Conservation (phyloP, 2,888 invertebrate genomes). For the Serripes groenlandicus region DNA sequence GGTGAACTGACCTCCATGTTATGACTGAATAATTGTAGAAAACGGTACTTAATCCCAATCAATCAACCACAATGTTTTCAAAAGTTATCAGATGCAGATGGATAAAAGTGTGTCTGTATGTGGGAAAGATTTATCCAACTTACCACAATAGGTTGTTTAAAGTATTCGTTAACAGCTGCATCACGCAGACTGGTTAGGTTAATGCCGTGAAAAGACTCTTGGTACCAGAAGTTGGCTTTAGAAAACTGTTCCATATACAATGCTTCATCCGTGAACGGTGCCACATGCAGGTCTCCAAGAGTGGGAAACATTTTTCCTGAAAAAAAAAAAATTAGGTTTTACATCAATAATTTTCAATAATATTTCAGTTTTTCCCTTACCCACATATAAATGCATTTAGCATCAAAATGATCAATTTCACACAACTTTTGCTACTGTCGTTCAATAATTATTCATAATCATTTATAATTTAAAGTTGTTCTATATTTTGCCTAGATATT, state of each 20-base stretch:
- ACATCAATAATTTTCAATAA: too few relatives aligned
- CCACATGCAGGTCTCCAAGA: slow-evolving; percentile 98
- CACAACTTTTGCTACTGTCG: too few relatives aligned
- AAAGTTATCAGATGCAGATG: too few relatives aligned
- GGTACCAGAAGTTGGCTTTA: slow-evolving; percentile 99
- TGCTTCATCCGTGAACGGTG: slow-evolving; percentile 99
- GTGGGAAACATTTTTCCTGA: slow-evolving; percentile 98
- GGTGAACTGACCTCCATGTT: too few relatives aligned
- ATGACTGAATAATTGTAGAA: not conserved
- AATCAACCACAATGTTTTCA: not conserved
- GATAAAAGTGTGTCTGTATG: too few relatives aligned
- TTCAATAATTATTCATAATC: too few relatives aligned
- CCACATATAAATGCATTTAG: too few relatives aligned
- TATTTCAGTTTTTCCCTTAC: too few relatives aligned
- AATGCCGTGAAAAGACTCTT: slow-evolving; percentile 98
- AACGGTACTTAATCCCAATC: not conserved
- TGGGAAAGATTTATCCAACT: slow-evolving; percentile 74
- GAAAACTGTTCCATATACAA: slow-evolving; percentile 99
- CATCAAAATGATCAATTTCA: too few relatives aligned
- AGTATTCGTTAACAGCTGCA: slow-evolving; percentile 98
- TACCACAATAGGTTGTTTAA: slow-evolving; percentile 97
- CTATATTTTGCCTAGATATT: too few relatives aligned
- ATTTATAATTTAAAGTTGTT: too few relatives aligned
- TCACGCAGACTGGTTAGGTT: slow-evolving; percentile 96
- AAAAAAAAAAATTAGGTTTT: too few relatives aligned